Evolutionary conservation across 2,113 vertebrate genomes (phyloP), one percentile per base, ranked within the genome.

Genomic region (Varanus komodoensis): DNA sequence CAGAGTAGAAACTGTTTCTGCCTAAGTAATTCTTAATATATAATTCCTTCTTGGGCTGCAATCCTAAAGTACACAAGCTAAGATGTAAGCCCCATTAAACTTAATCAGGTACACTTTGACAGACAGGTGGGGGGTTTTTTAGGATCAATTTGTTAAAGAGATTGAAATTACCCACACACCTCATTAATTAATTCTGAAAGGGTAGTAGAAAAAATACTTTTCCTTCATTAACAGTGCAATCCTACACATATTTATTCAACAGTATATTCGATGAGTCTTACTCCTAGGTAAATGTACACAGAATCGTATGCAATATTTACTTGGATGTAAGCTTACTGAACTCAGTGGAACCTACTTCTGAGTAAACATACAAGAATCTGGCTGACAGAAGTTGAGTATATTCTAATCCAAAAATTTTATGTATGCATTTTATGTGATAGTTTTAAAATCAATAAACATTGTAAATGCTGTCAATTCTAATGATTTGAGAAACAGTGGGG

Each of bases 381-480:
- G 57, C 54, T 38, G 54, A 48, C 50, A 84, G 74, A 89, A 19
- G 48, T 23, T 81, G 34, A 29, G 0, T n/a, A 38, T 50, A 0
- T 85, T 93, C 88, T 87, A 67, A 57, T 68, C 68, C 50, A 1
- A 68, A 44, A 83, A 77, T 84, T 57, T 52, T 87, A 86, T 83
- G 11, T 0, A 38, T 86, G 64, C 11, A 48, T 86, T 93, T 81
- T 52, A 27, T 89, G 74, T 87, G 61, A 91, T 80, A 52, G 87
- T 92, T 84, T 87, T n/a, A 64, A 94, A 96, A 93, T 91, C 86
- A 0, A n/a, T 71, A 44, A 9, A 77, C 15, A 52, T 74, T 88
- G 92, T 71, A 86, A 94, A 87, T 4, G 38, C 32, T 80, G 25
- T 34, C 23, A 29, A 27, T 93, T 12, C 67, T 48, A 2, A 50